Base-by-base conservation (phyloP, 2,113 vertebrate species). In the Isichthys henryi region DNA sequence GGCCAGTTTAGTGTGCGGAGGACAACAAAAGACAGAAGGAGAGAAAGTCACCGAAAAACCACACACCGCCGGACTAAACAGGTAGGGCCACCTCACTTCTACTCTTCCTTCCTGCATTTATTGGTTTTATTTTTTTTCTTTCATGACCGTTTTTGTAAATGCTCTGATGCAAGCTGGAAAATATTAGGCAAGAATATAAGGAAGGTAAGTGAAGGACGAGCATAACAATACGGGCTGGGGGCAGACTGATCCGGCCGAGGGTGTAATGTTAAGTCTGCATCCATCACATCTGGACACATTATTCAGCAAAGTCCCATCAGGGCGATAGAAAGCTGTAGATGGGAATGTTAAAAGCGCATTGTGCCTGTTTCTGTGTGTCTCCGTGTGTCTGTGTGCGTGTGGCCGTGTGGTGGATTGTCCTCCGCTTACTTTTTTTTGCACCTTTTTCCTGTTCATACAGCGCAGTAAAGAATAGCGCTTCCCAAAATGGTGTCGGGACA, bases 401-500 rank as follows among this genome's bases (percentile, higher is more conserved):
- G 48, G 15, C 3, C 83, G 62, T 49, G 89, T 50, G 66, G 45
- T 52, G 83, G 82, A 89, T 87, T 90, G 88, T 91, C 70, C 82
- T 86, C 48, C 87, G 66, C 88, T 58, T 46, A 88, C 89, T 90
- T 88, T 88, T 90, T 17, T 88, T 43, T 17, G 35, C n/a, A 48
- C 27, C 77, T 58, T 58, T 88, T 62, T 88, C 86, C 27, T 88
- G 77, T 48, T 66, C 50, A 82, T 56, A 50, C 66, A 82, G 89
- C 10, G 89, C 43, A 43, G 93, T 93, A 91, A 90, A 90, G 88
- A 90, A 92, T 21, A 84, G 35, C 45, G 93, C 90, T 94, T 93
- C 94, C 94, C 94, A 95, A 95, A 95, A 95, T 95, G 95, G 94
- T 95, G 95, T 94, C 94, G 94, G 93, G 92, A 93, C 94, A 93